Base-by-base conservation (phyloP, 2,797 vertebrate species). In the Fundulus diaphanus region DNA sequence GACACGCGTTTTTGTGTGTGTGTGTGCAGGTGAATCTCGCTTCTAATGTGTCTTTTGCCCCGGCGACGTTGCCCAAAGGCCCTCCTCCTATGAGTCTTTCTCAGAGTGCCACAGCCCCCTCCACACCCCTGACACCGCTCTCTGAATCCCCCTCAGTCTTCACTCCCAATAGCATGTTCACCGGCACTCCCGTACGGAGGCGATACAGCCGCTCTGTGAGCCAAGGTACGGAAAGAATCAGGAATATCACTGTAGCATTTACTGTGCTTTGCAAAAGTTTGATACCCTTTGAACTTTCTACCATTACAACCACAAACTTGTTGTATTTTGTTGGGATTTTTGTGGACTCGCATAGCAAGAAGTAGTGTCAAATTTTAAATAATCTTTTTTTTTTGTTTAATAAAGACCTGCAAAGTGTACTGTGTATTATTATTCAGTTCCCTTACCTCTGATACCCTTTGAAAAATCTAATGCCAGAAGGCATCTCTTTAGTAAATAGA, bases 161-260 rank as follows among this genome's bases (percentile, higher is more conserved):
- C 94, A 98, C 97, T 85, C 96, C 97, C 89, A 97, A 93, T 87
- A 97, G 96, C 95, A 93, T 98, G 95, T 97, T 97, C 94, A 96
- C 95, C 63, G 95, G 97, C 78, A 96, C 96, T 13, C 97, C 98
- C 37, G 96, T 98, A 82, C 95, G 98, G 88, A 96, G 97, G 94
- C 97, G 98, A 87, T 98, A 97, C 89, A 99, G 97, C 77, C 95
- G 97, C 89, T 97, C 97, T 88, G 97, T 99, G 90, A 98, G 97
- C 92, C 97, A 98, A 97, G 98, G 98, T 99, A 88, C 67, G 93
- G 12, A 73, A 66, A 73, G 63, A 24, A 54, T 27, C 33, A 37
- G 24, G 9, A 54, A 2, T 20, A 24, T 52, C n/a, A 37, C 15
- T 69, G 20, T 33, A 33, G 7, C 22, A 37, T 63, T 66, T 16